Percentiles rank a stretch among this genome's conserved stretches.
Evolutionary conservation across 2,888 invertebrate genomes (phyloP).

Genomic region (Drosophila formosana): DNA sequence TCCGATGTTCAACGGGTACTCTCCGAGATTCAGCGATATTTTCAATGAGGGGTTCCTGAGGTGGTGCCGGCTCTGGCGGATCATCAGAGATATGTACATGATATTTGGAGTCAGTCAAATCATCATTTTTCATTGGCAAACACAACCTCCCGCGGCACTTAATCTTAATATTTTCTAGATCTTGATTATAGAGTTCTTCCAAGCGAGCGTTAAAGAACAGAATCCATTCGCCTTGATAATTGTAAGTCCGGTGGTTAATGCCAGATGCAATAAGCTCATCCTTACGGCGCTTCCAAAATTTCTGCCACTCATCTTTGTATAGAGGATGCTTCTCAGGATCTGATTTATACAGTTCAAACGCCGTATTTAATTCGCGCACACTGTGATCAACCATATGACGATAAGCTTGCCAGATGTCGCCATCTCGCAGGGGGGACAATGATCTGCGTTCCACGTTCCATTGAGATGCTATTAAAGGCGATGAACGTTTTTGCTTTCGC

Average conservation of each 20-base stretch:
- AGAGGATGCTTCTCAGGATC: constrained; percentile 94
- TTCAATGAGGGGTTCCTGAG: background rate
- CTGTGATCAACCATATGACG: constrained; percentile 80
- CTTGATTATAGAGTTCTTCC: constrained; percentile 90
- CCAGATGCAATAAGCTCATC: constrained; percentile 87
- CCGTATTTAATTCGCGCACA: constrained; percentile 84
- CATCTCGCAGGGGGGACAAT: constrained; percentile 76
- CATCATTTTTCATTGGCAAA: constrained; percentile 84
- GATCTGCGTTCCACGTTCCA: constrained; percentile 70
- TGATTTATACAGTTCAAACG: constrained; percentile 87
- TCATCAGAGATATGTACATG: constrained; percentile 87
- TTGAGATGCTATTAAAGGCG: constrained; percentile 30
- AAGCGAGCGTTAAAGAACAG: constrained; percentile 92
- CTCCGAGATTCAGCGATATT: background rate
- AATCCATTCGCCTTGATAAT: constrained; percentile 95
- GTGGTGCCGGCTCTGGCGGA: background rate
- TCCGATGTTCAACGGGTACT: background rate
- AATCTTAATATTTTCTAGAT: constrained; percentile 86
- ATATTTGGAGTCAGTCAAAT: constrained; percentile 87
- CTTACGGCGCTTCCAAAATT: constrained; percentile 93
- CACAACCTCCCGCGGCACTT: constrained; percentile 75
- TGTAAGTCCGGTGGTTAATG: constrained; percentile 90
- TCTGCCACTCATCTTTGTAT: constrained; percentile 95
- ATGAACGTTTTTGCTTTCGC: constrained; percentile 27
- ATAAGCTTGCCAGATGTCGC: constrained; percentile 83